Base-by-base conservation (phyloP, 2,797 vertebrate species). In the Cyprinodon diabolis region DNA sequence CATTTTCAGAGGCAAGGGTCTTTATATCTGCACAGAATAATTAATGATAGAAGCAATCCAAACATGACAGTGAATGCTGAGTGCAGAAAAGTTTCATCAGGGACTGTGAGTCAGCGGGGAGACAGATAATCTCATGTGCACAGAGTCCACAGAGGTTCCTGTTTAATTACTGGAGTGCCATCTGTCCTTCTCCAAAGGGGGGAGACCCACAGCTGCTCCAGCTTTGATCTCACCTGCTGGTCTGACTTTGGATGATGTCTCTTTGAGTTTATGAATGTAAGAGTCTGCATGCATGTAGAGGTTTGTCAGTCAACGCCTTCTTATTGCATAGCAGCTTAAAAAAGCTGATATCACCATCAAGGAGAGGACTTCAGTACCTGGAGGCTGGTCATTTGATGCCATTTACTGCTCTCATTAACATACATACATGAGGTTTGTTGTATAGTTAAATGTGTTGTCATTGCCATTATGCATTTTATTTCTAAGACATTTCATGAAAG, bases 151-250 rank as follows among this genome's bases (percentile, higher is more conserved):
- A 74, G 89, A 88, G 89, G 86, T 83, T 92, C 89, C 79, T 87
- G 85, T 87, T 91, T 94, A 93, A 94, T 94, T 94, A 94, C 91
- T 85, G 84, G 74, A 11, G 25, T 47, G 68, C 93, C 93, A 94
- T 93, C 93, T 94, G 94, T 88, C 81, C 71, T 72, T 87, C 90
- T 90, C 90, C 72, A 76, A 82, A 84, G 89, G 84, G 85, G 49
- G 71, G 54, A 80, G 84, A 88, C 84, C 86, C 82, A 85, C 93
- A 91, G 89, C 90, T 94, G 91, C 87, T 86, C 63, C 35, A 71
- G 81, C 91, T 93, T 94, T 94, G 91, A 94, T 94, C 92, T 90
- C 85, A 76, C 74, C 86, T 76, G 80, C 72, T 63, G 62, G 71
- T 60, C 66, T 19, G 25, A 76, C 74, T 83, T 5, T 74, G 76